phyloP scores from a whole-genome alignment of 2,797 vertebrate species.

The Rhinogobio ventralis region DNA sequence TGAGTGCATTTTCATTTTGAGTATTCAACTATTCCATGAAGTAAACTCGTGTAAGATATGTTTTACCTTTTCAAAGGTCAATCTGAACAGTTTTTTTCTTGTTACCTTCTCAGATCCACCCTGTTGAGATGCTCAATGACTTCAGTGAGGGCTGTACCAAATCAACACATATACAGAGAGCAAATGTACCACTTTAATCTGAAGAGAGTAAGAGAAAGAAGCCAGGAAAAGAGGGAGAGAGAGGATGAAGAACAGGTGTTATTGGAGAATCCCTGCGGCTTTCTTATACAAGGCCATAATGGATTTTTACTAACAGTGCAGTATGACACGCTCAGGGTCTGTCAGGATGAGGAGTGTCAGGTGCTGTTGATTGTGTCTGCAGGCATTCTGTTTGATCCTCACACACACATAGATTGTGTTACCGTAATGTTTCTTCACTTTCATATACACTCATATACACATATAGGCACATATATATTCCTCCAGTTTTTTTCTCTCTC shows the following conservation, averaged over 20 bases:
- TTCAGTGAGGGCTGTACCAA: neutral
- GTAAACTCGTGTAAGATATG: neutral
- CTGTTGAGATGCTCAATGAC: conserved; percentile 28
- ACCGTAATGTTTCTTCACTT: conserved; percentile 15
- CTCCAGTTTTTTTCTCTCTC: too few species aligned
- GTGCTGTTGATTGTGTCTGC: conserved; percentile 60
- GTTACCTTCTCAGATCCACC: conserved; percentile 4
- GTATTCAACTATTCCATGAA: neutral
- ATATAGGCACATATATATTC: neutral
- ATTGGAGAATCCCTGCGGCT: conserved; percentile 54
- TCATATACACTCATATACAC: neutral
- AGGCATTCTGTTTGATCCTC: conserved; percentile 61
- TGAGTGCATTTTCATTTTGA: neutral
- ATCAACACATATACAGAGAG: conserved; percentile 40
- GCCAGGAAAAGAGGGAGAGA: neutral
- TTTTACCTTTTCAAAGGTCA: conserved; percentile 18
- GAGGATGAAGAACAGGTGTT: conserved; percentile 53
- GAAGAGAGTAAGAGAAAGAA: conserved; percentile 21
- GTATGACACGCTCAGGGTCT: conserved; percentile 52
- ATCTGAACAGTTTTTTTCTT: conserved; percentile 6
- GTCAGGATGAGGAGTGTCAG: conserved; percentile 60
- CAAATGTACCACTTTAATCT: conserved; percentile 56
- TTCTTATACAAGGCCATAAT: conserved; percentile 53
- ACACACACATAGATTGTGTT: conserved; percentile 27
- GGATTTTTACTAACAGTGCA: conserved; percentile 61